Conservation (phyloP, 2,888 invertebrate species). For the Pseudoips prasinana region DNA sequence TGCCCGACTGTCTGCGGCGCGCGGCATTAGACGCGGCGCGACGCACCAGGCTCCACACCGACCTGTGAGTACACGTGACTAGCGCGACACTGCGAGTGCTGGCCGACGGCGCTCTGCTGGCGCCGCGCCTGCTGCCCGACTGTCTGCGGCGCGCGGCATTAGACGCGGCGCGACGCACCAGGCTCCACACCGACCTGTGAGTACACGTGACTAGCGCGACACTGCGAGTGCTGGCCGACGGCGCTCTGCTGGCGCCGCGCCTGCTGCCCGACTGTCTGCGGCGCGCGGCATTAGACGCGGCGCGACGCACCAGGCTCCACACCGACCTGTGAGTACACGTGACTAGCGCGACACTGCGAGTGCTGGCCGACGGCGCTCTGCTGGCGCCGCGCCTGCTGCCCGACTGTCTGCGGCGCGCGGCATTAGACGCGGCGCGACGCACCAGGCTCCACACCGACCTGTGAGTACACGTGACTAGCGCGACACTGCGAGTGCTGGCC, state of each 20-base stretch:
- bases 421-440: not conserved
- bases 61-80: not conserved
- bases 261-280: not conserved
- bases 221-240: too few relatives aligned
- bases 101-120: too few relatives aligned
- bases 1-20: not conserved
- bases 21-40: not conserved
- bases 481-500: too few relatives aligned
- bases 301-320: not conserved
- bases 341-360: too few relatives aligned
- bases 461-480: too few relatives aligned
- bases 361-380: too few relatives aligned
- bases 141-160: not conserved
- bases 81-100: too few relatives aligned
- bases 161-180: not conserved
- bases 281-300: not conserved
- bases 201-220: too few relatives aligned
- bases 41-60: not conserved
- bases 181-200: not conserved
- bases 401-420: not conserved
- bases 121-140: not conserved
- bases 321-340: not conserved
- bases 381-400: not conserved
- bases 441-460: conserved; percentile 2
- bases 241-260: not conserved